These are phyloP conservation scores for Orientallactaga bullata DNA, from an alignment of 2,113 vertebrate species.

Conservation along the genomic window DNA sequence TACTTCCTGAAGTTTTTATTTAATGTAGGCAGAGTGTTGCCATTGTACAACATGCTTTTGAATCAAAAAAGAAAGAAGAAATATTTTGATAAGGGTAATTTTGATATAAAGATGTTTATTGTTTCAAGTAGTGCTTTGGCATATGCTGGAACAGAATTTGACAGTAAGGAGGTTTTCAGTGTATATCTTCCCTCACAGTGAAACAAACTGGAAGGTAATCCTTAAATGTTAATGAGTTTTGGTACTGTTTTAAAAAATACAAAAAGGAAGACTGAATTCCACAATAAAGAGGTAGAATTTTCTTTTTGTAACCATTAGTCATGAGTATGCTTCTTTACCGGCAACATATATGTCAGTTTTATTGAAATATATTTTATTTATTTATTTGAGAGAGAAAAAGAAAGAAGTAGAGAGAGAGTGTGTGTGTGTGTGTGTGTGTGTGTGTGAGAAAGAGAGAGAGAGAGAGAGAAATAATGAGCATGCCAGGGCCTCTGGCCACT, in stretches of 20 bases:
- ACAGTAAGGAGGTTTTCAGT: slow-evolving; percentile 19
- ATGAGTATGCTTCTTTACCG: background rate
- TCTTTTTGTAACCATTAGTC: background rate
- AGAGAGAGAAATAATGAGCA: too few species aligned
- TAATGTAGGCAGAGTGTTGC: slow-evolving; percentile 53
- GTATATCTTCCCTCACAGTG: slow-evolving; percentile 29
- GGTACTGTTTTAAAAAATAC: slow-evolving; percentile 7
- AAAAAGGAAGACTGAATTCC: slow-evolving; percentile 32
- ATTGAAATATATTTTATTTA: too few species aligned
- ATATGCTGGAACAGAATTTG: slow-evolving; percentile 8
- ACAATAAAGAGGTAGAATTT: background rate
- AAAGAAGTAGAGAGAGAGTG: too few species aligned
- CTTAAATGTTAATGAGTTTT: slow-evolving; percentile 28
- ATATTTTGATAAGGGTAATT: slow-evolving; percentile 70
- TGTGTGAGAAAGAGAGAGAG: too few species aligned
- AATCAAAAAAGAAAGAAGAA: slow-evolving; percentile 66
- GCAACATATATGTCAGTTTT: background rate
- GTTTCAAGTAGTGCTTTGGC: slow-evolving; percentile 53
- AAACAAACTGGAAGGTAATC: slow-evolving; percentile 15
- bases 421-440: too few species aligned
- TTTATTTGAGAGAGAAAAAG: too few species aligned
- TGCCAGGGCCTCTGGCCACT: too few species aligned
- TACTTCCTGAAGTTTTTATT: slow-evolving; percentile 67
- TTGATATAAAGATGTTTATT: slow-evolving; percentile 69
- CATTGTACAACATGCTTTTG: slow-evolving; percentile 70